Conservation (phyloP, 2,888 invertebrate species). For the Drosophila melanosoma region DNA sequence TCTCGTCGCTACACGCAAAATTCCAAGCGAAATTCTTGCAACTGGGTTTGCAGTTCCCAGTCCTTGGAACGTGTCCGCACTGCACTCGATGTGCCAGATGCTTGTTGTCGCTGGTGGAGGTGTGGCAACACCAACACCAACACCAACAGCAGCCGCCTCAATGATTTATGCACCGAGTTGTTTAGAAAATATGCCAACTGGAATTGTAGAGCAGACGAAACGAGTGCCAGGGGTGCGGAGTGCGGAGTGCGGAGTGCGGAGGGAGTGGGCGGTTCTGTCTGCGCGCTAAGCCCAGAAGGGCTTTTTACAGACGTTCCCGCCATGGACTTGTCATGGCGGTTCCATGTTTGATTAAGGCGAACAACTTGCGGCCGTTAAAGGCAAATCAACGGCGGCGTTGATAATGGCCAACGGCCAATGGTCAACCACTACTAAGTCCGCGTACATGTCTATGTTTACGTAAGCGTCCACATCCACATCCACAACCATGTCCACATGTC, state of each 20-base stretch:
- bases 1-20: conserved; percentile 71
- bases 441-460: conserved; percentile 2
- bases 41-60: conserved; percentile 19
- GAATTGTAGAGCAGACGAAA: conserved; percentile 9
- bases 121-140: conserved; percentile 40
- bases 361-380: conserved; percentile 63
- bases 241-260: no score
- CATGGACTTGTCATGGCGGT: conserved; percentile 57
- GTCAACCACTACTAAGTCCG: background rate
- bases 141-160: conserved; percentile 51
- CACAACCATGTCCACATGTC: conserved; percentile 12
- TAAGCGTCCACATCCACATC: background rate
- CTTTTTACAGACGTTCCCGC: conserved; percentile 53
- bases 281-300: conserved; percentile 68
- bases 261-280: conserved; percentile 15
- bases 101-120: conserved; percentile 68
- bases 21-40: conserved; percentile 23
- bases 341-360: conserved; percentile 76
- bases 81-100: conserved; percentile 50
- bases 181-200: conserved; percentile 78
- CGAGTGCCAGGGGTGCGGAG: background rate
- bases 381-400: conserved; percentile 76
- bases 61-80: conserved; percentile 13
- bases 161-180: conserved; percentile 78
- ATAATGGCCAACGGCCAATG: conserved; percentile 65